Base-by-base conservation (phyloP, 2,113 vertebrate species). In the Thunnus maccoyii region DNA sequence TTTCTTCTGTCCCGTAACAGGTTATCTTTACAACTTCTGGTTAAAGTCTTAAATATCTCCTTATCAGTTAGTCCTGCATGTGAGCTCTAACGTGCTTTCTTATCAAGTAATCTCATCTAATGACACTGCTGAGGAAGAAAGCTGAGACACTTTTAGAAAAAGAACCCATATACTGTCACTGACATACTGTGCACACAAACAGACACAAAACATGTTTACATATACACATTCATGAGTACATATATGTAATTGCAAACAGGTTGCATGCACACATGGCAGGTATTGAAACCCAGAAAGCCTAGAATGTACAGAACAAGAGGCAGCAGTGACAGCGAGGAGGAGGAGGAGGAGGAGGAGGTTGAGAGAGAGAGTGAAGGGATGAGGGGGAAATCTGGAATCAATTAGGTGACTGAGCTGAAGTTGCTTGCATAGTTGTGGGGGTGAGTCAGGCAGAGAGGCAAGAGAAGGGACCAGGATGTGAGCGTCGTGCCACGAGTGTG, bases 341-440 rank as follows among this genome's bases (percentile, higher is more conserved):
- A 75, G 78, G 58, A 64, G 69, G 60, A 75, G 78, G 48, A 65
- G 46, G 18, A 65, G 67, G 64, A 85, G 70, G 72, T 68, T 76
- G 81, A 64, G 66, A 47, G 65, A 77, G 64, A 81, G 64, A 90
- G 60, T 36, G 84, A 80, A 85, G 52, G 78, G 86, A 94, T 83
- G 74, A 82, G 79, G 83, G 76, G 69, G 76, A 84, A 84, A 82
- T 94, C 94, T 94, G 94, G 94, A 94, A 91, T 93, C 92, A 94
- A 94, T 94, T 94, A 94, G 80, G 86, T 76, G 86, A 91, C 88
- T 88, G 90, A 91, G 92, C 83, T 70, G 65, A 76, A 93, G 92
- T 84, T 90, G 84, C 90, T 91, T 88, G 82, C 94, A 94, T 94
- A 94, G 73, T 91, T 94, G 85, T 91, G 90, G 87, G 88, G 76